Percentiles rank a stretch among this genome's conserved stretches.
These are phyloP conservation scores for Scytalopus superciliaris DNA, from an alignment of 2,113 vertebrate genomes.

Conservation along the genomic window DNA sequence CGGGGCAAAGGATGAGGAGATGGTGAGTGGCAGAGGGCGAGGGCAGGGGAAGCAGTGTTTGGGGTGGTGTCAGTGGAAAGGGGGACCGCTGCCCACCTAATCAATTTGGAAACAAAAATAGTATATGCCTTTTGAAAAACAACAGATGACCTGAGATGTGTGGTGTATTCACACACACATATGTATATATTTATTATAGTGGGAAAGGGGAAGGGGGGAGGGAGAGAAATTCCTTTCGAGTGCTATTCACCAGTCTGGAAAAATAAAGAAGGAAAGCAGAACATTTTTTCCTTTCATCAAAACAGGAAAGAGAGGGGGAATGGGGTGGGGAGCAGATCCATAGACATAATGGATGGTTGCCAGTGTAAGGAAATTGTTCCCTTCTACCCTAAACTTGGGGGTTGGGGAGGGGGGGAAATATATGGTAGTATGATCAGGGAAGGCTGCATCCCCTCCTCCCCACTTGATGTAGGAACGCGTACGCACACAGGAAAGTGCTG, in stretches of 20 bases:
- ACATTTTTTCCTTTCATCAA: slow-evolving; percentile 81
- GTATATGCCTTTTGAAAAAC: slow-evolving; percentile 47
- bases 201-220: slow-evolving; percentile 58
- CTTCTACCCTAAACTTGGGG: slow-evolving; percentile 37
- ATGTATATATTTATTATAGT: slow-evolving; percentile 41
- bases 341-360: slow-evolving; percentile 56
- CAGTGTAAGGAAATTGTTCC: slow-evolving; percentile 52
- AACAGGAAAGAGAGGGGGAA: slow-evolving; percentile 77
- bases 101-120: slow-evolving; percentile 68
- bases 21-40: slow-evolving; percentile 52
- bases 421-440: background rate
- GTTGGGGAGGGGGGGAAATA: background rate
- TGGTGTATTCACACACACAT: slow-evolving; percentile 17
- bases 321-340: slow-evolving; percentile 45
- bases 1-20: slow-evolving; percentile 59
- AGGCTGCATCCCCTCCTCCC: slow-evolving; percentile 16
- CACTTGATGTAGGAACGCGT: background rate
- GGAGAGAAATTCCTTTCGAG: slow-evolving; percentile 73
- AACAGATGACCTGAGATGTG: slow-evolving; percentile 65
- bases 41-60: slow-evolving; percentile 42
- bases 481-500: background rate
- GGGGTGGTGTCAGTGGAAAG: slow-evolving; percentile 40
- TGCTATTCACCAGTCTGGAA: slow-evolving; percentile 79
- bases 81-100: slow-evolving; percentile 36
- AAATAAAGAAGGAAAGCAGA: slow-evolving; percentile 83